Percentiles rank a stretch among this genome's conserved stretches.
Evolutionary conservation across 2,113 vertebrate genomes (phyloP).

Genomic region (Macaca fascicularis): DNA sequence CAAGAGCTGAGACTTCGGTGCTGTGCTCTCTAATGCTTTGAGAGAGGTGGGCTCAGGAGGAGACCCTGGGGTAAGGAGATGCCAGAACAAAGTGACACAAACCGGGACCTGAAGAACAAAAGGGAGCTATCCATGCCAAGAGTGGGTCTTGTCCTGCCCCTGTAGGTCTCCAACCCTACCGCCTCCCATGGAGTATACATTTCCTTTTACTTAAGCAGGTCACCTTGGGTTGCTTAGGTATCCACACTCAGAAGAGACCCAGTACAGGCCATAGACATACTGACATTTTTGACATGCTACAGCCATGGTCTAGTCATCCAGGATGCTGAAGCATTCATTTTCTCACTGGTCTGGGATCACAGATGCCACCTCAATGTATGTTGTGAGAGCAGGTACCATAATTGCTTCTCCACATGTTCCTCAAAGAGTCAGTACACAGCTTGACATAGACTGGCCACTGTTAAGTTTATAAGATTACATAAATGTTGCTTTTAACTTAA

Average conservation of each 20-base stretch:
- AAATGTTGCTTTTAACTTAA: neutral
- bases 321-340: neutral
- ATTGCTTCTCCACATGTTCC: too few relatives aligned
- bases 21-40: accelerated
- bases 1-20: neutral
- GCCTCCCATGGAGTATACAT: accelerated
- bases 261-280: neutral
- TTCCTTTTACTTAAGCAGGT: neutral
- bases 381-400: accelerated
- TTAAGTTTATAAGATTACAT: neutral
- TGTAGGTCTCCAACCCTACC: neutral
- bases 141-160: neutral
- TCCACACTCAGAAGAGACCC: neutral
- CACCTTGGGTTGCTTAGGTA: neutral
- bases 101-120: neutral
- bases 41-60: accelerated
- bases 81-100: neutral
- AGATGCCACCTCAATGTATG: accelerated
- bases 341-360: neutral
- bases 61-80: neutral
- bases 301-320: accelerated
- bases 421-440: neutral
- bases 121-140: too few relatives aligned
- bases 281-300: accelerated
- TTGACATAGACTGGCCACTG: accelerated